Base-by-base conservation (phyloP, 1,140 invertebrate genomes). In the Drosophila kanapiae region DNA sequence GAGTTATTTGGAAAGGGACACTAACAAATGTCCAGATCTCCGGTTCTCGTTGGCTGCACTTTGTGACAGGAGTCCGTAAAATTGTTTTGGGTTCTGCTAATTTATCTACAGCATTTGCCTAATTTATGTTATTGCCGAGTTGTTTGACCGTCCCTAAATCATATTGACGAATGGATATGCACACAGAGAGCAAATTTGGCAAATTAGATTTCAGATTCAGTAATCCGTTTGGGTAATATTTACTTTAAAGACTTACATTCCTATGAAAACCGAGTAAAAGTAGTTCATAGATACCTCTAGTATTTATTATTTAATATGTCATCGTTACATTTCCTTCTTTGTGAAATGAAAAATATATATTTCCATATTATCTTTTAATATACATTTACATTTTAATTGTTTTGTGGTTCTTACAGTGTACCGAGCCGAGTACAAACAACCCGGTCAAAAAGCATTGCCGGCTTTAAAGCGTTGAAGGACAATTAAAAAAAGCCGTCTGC, bases 101-200 rank as follows among this genome's bases (percentile, higher is more conserved):
- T 88, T 90, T 88, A 88, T 88, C 78, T 78, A 57, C 78, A 79
- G 67, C 81, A 90, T 88, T 88, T 90, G 84, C 54, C 78, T 90
- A 88, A 88, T 88, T 88, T 88, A 88, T 88, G 81, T 90, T 75
- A 75, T 78, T 70, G 64, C 57, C 62, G 58, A 45, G 38, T 70
- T 75, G 56, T 62, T 59, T 78, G 60, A 37, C 49, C 61, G 47
- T 45, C 58, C 75, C 70, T 80, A 83, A 88, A 83, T 87, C 80
- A 82, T 82, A 75, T 75, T 69, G 77, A 72, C 82, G 75, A 68
- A 77, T 77, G 54, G 51, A 77, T 38, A 64, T 23, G 58, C 45
- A 18, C 42, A 47, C 31, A 75, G n/a, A 40, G 8, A 40, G 16
- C 51, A 8, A 16, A 7, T 11, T 16, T 51, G n/a, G 0, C 3